Conservation (phyloP, 2,888 invertebrate species). For the Eledone cirrhosa region DNA sequence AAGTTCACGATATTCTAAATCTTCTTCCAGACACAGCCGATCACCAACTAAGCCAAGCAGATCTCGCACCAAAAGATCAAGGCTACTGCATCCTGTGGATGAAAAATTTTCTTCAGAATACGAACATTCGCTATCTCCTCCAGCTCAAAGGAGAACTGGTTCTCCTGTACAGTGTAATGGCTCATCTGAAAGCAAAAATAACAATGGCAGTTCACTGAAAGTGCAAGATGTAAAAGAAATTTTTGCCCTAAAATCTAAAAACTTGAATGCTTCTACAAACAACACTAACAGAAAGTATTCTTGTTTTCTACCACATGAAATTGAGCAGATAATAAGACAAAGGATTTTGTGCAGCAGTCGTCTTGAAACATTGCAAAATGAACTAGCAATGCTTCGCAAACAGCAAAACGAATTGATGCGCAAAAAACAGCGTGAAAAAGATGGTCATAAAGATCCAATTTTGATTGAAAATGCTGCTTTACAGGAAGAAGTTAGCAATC, state of each 20-base stretch:
- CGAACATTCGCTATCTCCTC: no score
- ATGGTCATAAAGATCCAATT: constrained; percentile 61
- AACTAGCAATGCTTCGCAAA: constrained; percentile 51
- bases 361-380: constrained; percentile 46
- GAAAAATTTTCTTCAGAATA: no score
- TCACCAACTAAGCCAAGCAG: no score
- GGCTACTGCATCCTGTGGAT: no score
- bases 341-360: constrained; percentile 42
- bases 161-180: no score
- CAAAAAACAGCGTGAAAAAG: constrained; percentile 51
- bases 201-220: background rate
- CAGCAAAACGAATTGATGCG: constrained; percentile 61
- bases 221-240: background rate
- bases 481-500: constrained; percentile 56
- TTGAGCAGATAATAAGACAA: constrained; percentile 40
- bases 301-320: constrained; percentile 23
- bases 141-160: no score
- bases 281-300: background rate
- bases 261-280: background rate
- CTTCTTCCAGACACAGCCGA: no score
- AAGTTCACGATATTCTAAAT: no score
- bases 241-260: background rate
- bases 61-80: no score
- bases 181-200: no score
- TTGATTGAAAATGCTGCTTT: constrained; percentile 58